Percentiles rank a stretch among this genome's conserved stretches.
Evolutionary conservation across 2,113 vertebrate genomes (phyloP).

Genomic region (Ardeotis arabs): DNA sequence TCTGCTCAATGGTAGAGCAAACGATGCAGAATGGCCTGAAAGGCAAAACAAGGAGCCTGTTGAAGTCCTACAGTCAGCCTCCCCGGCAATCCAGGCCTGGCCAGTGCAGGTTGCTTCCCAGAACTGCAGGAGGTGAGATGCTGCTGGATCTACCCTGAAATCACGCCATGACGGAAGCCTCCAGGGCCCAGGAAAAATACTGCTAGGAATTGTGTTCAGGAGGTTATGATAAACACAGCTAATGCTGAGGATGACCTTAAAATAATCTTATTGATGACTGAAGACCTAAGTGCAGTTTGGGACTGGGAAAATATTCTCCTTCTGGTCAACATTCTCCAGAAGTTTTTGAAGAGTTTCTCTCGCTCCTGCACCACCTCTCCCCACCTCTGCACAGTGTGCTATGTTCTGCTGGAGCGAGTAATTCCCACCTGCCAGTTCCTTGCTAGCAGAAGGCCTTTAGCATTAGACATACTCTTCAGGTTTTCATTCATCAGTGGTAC

Average conservation of each 20-base stretch:
- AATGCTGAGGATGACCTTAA: neutral
- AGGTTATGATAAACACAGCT: neutral
- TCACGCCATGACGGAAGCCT: too few species aligned
- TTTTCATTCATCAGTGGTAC: neutral
- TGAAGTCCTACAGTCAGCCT: neutral
- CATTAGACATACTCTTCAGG: neutral
- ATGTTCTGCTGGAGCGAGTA: neutral
- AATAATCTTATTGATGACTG: neutral
- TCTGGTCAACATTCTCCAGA: neutral
- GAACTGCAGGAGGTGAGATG: neutral
- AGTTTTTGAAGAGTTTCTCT: neutral
- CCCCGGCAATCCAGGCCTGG: fast-evolving
- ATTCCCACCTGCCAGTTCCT: neutral
- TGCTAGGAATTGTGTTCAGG: neutral
- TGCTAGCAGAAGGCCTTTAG: neutral
- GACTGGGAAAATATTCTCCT: neutral
- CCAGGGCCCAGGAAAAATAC: neutral
- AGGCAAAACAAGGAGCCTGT: neutral
- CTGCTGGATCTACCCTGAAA: neutral
- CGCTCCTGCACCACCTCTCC: neutral
- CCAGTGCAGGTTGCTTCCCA: neutral
- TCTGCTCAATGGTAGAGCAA: neutral
- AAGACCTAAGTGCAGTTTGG: neutral
- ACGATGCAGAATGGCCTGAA: neutral
- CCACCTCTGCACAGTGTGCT: neutral